Evolutionary conservation across 1,140 invertebrate genomes (phyloP).

Genomic region (Pomacea maculata): DNA sequence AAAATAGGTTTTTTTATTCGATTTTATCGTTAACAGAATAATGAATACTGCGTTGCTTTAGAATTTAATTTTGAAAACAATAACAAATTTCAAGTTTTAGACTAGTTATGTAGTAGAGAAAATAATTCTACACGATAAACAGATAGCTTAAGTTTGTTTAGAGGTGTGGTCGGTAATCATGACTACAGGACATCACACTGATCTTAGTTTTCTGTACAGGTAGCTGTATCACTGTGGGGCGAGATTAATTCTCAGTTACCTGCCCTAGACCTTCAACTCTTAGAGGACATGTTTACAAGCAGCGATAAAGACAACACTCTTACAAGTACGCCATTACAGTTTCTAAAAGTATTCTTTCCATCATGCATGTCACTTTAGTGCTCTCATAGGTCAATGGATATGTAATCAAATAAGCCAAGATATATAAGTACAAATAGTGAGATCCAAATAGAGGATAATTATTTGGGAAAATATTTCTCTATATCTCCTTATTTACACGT

Average conservation of each 20-base stretch:
- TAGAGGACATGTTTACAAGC: conserved; percentile 34
- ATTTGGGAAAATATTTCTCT: no score
- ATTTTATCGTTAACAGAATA: no score
- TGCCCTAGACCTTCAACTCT: conserved; percentile 22
- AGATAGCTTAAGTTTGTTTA: no score
- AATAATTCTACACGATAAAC: background rate
- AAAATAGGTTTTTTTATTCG: no score
- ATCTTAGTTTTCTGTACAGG: background rate
- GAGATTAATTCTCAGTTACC: background rate
- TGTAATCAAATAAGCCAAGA: background rate
- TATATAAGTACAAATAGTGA: background rate
- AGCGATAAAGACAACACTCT: conserved; percentile 8
- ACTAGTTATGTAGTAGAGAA: background rate
- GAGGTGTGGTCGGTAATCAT: no score
- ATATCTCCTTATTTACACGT: background rate
- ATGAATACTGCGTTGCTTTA: no score
- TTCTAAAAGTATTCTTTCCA: background rate
- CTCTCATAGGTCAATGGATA: background rate
- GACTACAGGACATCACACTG: background rate
- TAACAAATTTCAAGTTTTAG: background rate
- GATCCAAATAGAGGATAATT: no score
- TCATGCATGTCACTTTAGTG: no score
- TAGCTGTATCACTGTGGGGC: conserved; percentile 31
- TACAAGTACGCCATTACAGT: background rate
- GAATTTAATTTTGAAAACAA: no score